Evolutionary conservation across 1,140 invertebrate genomes (phyloP), one percentile per base, ranked within the genome.

Genomic region (Ostrea edulis): DNA sequence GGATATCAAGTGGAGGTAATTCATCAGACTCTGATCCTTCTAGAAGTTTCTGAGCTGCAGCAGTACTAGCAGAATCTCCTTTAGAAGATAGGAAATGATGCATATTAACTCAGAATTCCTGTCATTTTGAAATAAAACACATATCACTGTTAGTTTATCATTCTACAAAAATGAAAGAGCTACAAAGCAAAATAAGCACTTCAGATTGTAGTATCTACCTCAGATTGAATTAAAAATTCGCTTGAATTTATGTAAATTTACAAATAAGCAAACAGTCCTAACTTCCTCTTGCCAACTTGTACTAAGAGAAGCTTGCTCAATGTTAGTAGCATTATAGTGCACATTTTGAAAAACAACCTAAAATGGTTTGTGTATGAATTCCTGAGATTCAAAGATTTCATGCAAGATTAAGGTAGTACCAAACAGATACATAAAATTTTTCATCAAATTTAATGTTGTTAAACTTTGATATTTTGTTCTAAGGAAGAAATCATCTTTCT

Each of bases 1-100:
- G 94, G 20, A 94, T 85, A 77, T 94, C 93, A 22, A 94, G 86
- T 55, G 91, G 88, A 84, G 93, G 92, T 85, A 93, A 90, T 22
- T 93, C 92, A 53, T 92, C 92, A 4, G 92, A 91, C 77, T 93
- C 92, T 35, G 92, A 91, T 20, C 89, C 91, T 77, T 92, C 91
- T 25, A 93, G 89, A 51, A 93, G 89, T 83, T 91, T 92, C 58
- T 92, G 91, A 22, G 91, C 92, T 44, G 91, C 92, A 29, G 86
- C 87, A 20, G 92, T 93, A 81, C 92, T 94, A 0, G 88, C 92
- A 54, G 92, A 92, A 85, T 92, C 92, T 53, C 68, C 86, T 90
- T 44, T 35, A 82, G 84, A 11, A 87, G 68, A 44, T 85, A 89
- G 11, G n/a, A 17, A 35, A 82, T 29, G 8, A 82, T 11, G 17